Evolutionary conservation across 2,888 invertebrate genomes (phyloP), one percentile per base, ranked within the genome.

Genomic region (Tridacna gigas): DNA sequence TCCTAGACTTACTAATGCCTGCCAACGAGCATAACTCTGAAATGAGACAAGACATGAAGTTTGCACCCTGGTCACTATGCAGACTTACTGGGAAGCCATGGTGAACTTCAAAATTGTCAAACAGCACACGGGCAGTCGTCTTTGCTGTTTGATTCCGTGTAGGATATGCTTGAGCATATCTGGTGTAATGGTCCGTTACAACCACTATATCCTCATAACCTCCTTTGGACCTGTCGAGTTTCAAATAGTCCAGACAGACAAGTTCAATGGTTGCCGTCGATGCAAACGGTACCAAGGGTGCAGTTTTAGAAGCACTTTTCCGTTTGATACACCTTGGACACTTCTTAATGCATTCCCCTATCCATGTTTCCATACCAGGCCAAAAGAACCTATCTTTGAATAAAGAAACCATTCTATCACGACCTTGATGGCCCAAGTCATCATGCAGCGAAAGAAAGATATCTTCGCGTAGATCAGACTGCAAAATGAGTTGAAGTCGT

Each of bases 401-500:
- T 20, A 83, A 45, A 9, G 63, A 78, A 0, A 22, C 7, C 4
- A 84, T 84, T n/a, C 79, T 9, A 45, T 86, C 85, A n/a, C 82
- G 26, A 28, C 85, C 66, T 63, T 74, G 79, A n/a, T 74, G 51
- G 20, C 79, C 79, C 7, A n/a, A 18, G 9, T 48, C 28, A 73
- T 79, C 73, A 60, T 79, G 79, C 1, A 61, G 28, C 9, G 74
- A 71, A 25, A n/a, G 74, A 20, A 84, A 63, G 22, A 69, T 77
- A 37, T 9, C 22, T 0, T 25, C 25, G 7, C 45, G 63, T 11
- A 22, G 61, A 22, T 12, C 12, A 13, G 20, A 11, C 12, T 47
- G 56, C 11, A 74, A 20, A 0, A 74, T 74, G 0, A 74, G 7
- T 26, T 79, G 61, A 9, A n/a, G 61, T n/a, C n/a, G 12, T 15